Evolutionary conservation across 2,113 vertebrate genomes (phyloP).

Genomic region (Zosterops borbonicus): DNA sequence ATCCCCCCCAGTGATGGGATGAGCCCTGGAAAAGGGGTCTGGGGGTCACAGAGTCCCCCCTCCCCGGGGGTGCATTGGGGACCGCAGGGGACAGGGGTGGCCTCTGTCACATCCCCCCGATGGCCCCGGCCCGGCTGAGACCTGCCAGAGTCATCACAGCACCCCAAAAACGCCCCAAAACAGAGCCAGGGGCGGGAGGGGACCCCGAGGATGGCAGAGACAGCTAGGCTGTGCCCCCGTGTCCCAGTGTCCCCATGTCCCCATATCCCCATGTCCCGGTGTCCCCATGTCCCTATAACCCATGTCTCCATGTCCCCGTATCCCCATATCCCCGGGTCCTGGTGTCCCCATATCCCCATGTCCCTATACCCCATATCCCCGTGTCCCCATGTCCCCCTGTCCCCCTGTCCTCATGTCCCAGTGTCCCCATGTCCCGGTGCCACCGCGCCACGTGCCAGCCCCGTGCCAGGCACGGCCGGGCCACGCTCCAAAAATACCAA

Average conservation of each 20-base stretch:
- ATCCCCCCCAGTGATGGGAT: neutral
- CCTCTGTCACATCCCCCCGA: too few species aligned
- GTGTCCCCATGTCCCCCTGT: too few species aligned
- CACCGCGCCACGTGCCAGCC: neutral
- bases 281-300: too few species aligned
- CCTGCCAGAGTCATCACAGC: neutral
- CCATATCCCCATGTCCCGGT: neutral
- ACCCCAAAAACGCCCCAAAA: neutral
- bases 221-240: accelerated
- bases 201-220: neutral
- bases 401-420: too few species aligned
- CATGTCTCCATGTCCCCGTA: too few species aligned
- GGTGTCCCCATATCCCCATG: too few species aligned
- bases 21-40: too few species aligned
- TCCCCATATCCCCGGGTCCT: too few species aligned
- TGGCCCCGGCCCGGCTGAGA: neutral
- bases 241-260: neutral
- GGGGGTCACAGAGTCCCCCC: neutral
- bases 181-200: neutral
- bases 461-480: constrained; percentile 12
- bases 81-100: neutral
- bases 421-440: neutral
- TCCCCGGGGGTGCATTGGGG: accelerated
- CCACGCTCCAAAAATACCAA: neutral
- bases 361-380: too few species aligned